Percentiles rank a stretch among this genome's conserved stretches.
phyloP scores from a whole-genome alignment of 1,140 invertebrate genomes.

The Drosophila equinoxialis region DNA sequence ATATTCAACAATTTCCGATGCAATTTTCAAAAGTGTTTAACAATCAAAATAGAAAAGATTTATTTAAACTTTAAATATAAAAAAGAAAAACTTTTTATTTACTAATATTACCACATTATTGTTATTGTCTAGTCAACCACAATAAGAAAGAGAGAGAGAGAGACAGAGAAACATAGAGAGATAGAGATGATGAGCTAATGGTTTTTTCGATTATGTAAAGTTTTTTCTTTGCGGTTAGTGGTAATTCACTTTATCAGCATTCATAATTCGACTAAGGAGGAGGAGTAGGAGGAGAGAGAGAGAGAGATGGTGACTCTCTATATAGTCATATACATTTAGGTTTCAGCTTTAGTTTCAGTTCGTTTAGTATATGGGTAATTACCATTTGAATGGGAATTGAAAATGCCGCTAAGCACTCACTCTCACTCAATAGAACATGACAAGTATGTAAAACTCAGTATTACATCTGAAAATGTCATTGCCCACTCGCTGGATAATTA shows the following conservation, averaged over 20 bases:
- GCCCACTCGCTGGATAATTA: neutral
- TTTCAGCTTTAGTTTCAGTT: neutral
- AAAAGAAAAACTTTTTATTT: too few relatives aligned
- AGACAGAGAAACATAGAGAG: too few relatives aligned
- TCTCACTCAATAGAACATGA: neutral
- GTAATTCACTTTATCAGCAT: neutral
- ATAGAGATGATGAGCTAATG: too few relatives aligned
- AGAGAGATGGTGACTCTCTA: too few relatives aligned
- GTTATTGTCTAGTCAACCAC: too few relatives aligned
- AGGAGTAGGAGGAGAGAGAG: neutral
- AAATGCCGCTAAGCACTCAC: constrained; percentile 8
- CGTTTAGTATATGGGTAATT: constrained; percentile 3
- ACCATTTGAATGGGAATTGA: constrained; percentile 5
- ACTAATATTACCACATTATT: too few relatives aligned
- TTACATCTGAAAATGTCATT: neutral
- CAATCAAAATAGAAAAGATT: too few relatives aligned
- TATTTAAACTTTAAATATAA: too few relatives aligned
- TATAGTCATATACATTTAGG: neutral
- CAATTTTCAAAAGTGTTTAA: too few relatives aligned
- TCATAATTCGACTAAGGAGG: neutral
- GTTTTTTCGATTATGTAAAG: too few relatives aligned
- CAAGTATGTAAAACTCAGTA: neutral
- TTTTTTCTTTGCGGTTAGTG: neutral
- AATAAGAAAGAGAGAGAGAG: too few relatives aligned
- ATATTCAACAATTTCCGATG: too few relatives aligned